Evolutionary conservation across 2,113 vertebrate genomes (phyloP).

Genomic region (Chaetura pelagica): DNA sequence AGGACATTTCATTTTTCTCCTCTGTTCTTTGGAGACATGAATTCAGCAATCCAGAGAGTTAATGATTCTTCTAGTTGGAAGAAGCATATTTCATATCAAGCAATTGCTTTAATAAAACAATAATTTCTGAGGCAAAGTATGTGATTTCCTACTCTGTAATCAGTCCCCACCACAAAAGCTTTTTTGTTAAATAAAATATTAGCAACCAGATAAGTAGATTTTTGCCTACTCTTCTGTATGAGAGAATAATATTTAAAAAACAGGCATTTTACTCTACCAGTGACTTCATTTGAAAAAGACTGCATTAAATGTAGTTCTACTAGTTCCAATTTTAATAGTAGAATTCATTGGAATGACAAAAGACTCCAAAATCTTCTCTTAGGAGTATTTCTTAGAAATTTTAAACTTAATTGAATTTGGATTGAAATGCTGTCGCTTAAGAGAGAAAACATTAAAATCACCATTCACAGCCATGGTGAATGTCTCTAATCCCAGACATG

Average conservation of each 20-base stretch:
- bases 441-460: neutral
- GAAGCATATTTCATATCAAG: neutral
- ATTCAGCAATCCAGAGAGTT: neutral
- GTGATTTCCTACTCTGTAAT: neutral
- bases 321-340: neutral
- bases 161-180: fast-evolving
- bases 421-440: neutral
- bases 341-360: neutral
- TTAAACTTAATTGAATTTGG: neutral
- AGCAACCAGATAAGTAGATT: neutral
- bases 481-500: neutral
- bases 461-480: neutral
- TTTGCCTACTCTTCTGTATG: neutral
- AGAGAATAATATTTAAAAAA: neutral
- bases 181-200: neutral
- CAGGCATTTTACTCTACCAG: neutral
- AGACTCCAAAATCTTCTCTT: neutral
- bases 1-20: neutral
- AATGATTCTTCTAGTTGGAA: neutral
- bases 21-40: neutral
- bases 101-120: neutral
- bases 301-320: neutral
- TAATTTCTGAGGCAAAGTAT: neutral
- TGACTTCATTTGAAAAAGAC: neutral
- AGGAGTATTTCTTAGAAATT: neutral